These are phyloP conservation scores for Oxygymnocypris stewartii DNA, from an alignment of 2,113 vertebrate genomes.

Conservation along the genomic window DNA sequence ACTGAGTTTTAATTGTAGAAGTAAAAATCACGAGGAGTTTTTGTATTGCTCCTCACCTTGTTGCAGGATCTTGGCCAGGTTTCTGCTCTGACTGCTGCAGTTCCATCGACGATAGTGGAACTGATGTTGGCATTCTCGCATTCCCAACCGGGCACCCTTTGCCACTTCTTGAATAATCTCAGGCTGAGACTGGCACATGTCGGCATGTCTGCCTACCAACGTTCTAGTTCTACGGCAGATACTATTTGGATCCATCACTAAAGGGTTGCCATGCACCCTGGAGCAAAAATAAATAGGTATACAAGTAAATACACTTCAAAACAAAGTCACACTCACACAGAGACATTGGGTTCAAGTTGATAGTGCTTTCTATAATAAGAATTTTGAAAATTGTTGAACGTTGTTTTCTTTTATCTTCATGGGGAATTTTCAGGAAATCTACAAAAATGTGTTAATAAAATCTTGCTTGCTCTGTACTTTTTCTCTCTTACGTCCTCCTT, in stretches of 20 bases:
- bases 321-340: neutral
- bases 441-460: neutral
- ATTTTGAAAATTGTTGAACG: neutral
- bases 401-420: neutral
- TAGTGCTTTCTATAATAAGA: neutral
- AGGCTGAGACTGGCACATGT: slow-evolving; percentile 85
- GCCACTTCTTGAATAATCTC: slow-evolving; percentile 85
- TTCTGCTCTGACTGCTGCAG: slow-evolving; percentile 86
- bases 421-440: neutral
- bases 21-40: neutral
- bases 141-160: slow-evolving; percentile 82
- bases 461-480: neutral
- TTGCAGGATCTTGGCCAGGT: slow-evolving; percentile 83
- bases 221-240: slow-evolving; percentile 86
- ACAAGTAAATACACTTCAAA: neutral
- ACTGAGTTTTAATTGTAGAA: neutral
- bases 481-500: slow-evolving; percentile 1
- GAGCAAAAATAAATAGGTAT: neutral
- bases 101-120: slow-evolving; percentile 87
- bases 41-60: slow-evolving; percentile 78
- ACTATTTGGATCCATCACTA: slow-evolving; percentile 87
- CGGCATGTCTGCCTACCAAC: slow-evolving; percentile 78
- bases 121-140: slow-evolving; percentile 87
- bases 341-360: neutral
- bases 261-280: slow-evolving; percentile 84